phyloP scores from a whole-genome alignment of 1,140 invertebrate species.

The Drosophila nannoptera region DNA sequence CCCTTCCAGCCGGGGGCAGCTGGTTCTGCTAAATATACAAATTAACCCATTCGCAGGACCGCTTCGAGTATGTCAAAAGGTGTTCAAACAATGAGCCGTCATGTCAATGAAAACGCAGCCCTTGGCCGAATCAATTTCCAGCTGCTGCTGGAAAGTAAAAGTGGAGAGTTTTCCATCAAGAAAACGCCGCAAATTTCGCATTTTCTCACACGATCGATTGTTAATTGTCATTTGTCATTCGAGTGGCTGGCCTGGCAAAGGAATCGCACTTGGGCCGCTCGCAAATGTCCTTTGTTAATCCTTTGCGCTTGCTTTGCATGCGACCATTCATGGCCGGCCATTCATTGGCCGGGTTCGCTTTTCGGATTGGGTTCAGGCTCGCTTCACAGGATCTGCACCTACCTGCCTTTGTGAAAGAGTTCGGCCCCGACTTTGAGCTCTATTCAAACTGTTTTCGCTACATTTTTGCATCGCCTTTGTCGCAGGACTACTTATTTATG shows the following conservation, averaged over 20 bases:
- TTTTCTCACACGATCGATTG: slow-evolving; percentile 59
- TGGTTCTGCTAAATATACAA: slow-evolving; percentile 75
- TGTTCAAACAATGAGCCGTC: slow-evolving; percentile 58
- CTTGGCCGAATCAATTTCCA: slow-evolving; percentile 40
- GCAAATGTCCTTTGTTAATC: slow-evolving; percentile 46
- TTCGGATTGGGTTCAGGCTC: not conserved
- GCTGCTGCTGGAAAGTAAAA: slow-evolving; percentile 47
- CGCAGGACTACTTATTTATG: slow-evolving; percentile 31
- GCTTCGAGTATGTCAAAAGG: slow-evolving; percentile 62
- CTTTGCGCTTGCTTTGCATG: slow-evolving; percentile 70
- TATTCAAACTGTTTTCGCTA: slow-evolving; percentile 55
- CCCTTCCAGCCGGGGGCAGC: no score
- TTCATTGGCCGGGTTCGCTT: slow-evolving; percentile 17
- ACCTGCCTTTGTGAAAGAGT: slow-evolving; percentile 59
- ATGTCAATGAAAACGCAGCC: slow-evolving; percentile 49
- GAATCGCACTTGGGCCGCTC: slow-evolving; percentile 31
- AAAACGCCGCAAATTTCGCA: slow-evolving; percentile 33
- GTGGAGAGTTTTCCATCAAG: slow-evolving; percentile 40
- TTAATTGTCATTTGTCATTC: slow-evolving; percentile 43
- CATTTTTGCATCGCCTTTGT: slow-evolving; percentile 69
- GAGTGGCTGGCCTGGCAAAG: slow-evolving; percentile 18
- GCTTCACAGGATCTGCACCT: slow-evolving; percentile 10
- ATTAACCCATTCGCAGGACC: slow-evolving; percentile 74
- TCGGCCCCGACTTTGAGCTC: slow-evolving; percentile 37
- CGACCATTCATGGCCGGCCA: slow-evolving; percentile 18